A percentile compares a stretch with the other conserved stretches of the same genome.
These are phyloP conservation scores for Telmatochromis sp. DNA, from an alignment of 2,113 vertebrate genomes.

Conservation along the genomic window DNA sequence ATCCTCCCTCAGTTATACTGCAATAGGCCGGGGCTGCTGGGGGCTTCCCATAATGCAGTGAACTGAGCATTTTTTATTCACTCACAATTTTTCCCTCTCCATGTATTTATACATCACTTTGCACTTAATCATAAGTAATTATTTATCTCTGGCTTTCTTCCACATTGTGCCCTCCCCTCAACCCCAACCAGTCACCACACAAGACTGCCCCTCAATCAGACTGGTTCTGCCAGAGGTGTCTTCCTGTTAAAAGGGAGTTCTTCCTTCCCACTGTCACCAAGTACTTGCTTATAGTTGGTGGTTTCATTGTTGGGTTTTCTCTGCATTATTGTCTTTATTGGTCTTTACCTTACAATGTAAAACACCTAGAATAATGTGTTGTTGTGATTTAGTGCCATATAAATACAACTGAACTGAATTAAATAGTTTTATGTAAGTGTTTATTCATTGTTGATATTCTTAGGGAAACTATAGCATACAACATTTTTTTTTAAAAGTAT, in stretches of 20 bases:
- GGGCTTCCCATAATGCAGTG: background rate
- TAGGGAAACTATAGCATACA: background rate
- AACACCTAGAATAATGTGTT: background rate
- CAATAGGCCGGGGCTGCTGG: background rate
- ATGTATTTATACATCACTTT: background rate
- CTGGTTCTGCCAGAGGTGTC: rapidly evolving
- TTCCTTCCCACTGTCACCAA: background rate
- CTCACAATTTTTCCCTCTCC: background rate
- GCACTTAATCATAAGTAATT: background rate
- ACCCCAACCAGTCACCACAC: background rate
- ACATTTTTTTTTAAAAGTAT: background rate
- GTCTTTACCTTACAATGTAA: background rate
- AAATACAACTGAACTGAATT: background rate
- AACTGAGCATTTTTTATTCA: background rate
- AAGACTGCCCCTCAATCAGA: background rate
- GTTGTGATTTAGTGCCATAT: background rate
- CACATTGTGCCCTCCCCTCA: background rate
- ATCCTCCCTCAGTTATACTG: background rate
- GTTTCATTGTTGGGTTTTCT: background rate
- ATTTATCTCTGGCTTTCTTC: background rate
- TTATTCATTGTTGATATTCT: background rate
- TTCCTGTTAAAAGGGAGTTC: background rate
- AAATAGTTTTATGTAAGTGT: background rate
- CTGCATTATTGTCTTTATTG: background rate
- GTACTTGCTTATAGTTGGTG: background rate